Conservation (phyloP, 2,113 vertebrate species). For the Petaurus breviceps region DNA sequence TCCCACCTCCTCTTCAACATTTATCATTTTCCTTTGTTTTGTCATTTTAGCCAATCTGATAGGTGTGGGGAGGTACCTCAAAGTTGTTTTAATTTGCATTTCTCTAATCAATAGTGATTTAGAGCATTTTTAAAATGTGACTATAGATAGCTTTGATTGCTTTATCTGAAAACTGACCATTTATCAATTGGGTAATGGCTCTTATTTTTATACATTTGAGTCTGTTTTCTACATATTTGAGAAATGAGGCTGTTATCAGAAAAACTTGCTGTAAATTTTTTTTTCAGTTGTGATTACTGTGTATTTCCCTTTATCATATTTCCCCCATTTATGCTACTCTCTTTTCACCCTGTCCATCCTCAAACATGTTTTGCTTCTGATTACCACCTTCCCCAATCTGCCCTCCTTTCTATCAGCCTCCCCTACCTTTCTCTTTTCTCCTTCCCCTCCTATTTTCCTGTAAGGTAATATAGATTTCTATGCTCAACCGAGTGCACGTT, state of each 20-base stretch:
- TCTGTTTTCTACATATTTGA: neutral
- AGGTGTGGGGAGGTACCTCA: neutral
- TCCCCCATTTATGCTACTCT: neutral
- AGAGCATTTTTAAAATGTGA: neutral
- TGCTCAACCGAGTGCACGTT: no score
- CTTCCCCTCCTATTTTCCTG: neutral
- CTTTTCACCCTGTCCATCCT: neutral
- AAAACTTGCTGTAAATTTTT: neutral
- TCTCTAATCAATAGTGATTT: neutral
- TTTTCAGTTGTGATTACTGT: neutral
- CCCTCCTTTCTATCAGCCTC: neutral
- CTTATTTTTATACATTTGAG: neutral
- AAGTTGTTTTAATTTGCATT: neutral
- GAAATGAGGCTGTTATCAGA: neutral
- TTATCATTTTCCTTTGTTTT: neutral
- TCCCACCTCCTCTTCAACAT: neutral
- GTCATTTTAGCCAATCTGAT: neutral
- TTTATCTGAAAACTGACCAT: neutral
- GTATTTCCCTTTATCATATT: neutral
- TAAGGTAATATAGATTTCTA: neutral
- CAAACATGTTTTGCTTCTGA: neutral
- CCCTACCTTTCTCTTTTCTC: neutral
- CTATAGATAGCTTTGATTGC: neutral
- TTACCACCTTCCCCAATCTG: neutral
- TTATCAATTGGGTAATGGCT: neutral